Evolutionary conservation across 2,113 vertebrate genomes (phyloP).

Genomic region (Aramus guarauna): DNA sequence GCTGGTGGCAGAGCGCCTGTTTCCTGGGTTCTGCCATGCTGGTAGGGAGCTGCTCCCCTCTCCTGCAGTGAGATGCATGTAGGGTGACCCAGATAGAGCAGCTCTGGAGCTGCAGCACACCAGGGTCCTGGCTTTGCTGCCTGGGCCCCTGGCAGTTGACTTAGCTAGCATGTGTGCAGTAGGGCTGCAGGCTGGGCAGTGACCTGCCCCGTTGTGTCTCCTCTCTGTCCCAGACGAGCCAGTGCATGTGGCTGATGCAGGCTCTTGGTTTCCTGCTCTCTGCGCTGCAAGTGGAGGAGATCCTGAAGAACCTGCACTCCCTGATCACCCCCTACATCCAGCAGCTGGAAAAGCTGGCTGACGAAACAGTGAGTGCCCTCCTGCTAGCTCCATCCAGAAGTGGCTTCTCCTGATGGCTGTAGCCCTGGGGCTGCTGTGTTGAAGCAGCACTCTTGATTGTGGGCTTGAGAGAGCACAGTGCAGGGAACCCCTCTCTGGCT

Average conservation of each 20-base stretch:
- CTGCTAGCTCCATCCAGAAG: background rate
- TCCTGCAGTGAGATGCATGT: background rate
- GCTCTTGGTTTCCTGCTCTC: conserved; percentile 97
- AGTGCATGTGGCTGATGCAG: conserved; percentile 99
- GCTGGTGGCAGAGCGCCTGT: background rate
- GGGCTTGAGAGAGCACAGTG: background rate
- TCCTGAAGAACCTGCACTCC: conserved; percentile 94
- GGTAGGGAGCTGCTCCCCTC: background rate
- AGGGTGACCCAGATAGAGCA: background rate
- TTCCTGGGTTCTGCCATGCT: background rate
- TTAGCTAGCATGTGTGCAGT: background rate
- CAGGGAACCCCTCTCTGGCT: background rate
- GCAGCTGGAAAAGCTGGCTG: conserved; percentile 95
- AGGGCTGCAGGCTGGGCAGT: background rate
- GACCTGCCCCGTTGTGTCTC: conserved; percentile 27
- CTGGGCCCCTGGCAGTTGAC: background rate
- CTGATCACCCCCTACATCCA: conserved; percentile 98
- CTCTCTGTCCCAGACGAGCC: conserved; percentile 85
- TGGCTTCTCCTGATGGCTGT: background rate
- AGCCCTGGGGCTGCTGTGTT: background rate
- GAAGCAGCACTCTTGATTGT: background rate
- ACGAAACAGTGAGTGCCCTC: conserved; percentile 84
- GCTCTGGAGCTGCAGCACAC: background rate
- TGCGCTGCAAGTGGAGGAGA: conserved; percentile 95
- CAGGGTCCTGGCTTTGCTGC: background rate